Percentiles rank a stretch among this genome's conserved stretches.
These are phyloP conservation scores for Conus canariensis DNA, from an alignment of 2,888 invertebrate genomes.

Conservation along the genomic window DNA sequence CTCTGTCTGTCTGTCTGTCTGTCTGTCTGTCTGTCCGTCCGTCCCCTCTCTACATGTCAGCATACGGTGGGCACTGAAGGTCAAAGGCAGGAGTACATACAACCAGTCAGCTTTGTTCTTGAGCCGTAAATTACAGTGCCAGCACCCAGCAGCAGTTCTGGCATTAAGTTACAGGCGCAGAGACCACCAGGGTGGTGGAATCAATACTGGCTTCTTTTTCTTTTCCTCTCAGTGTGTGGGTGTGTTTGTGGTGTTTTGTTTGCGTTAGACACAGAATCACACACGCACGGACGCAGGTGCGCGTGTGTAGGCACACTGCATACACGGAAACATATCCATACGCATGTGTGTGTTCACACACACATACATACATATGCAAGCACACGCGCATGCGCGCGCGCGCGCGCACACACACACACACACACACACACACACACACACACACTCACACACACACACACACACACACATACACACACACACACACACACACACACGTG, in stretches of 20 bases:
- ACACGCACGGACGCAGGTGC: neutral
- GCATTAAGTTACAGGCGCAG: too few species aligned
- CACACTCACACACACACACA: neutral
- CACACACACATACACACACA: neutral
- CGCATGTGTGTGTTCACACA: neutral
- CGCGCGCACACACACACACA: conserved; percentile 3
- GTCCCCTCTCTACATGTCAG: neutral
- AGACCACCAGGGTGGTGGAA: too few species aligned
- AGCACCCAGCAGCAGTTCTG: too few species aligned
- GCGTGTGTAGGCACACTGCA: neutral
- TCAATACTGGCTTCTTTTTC: too few species aligned
- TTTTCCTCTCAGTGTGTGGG: too few species aligned
- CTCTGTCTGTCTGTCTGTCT: neutral
- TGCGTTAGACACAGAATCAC: neutral
- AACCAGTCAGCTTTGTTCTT: too few species aligned
- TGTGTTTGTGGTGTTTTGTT: too few species aligned
- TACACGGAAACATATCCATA: neutral
- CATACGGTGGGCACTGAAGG: too few species aligned
- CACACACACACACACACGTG: conserved; percentile 27
- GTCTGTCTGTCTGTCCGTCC: neutral
- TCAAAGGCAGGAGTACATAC: too few species aligned
- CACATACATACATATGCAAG: neutral
- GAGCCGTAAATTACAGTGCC: too few species aligned
- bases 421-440: conserved; percentile 15
- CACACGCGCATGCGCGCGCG: neutral